Conservation (phyloP, 2,797 vertebrate species). For the Enteromius unitaeniatus region DNA sequence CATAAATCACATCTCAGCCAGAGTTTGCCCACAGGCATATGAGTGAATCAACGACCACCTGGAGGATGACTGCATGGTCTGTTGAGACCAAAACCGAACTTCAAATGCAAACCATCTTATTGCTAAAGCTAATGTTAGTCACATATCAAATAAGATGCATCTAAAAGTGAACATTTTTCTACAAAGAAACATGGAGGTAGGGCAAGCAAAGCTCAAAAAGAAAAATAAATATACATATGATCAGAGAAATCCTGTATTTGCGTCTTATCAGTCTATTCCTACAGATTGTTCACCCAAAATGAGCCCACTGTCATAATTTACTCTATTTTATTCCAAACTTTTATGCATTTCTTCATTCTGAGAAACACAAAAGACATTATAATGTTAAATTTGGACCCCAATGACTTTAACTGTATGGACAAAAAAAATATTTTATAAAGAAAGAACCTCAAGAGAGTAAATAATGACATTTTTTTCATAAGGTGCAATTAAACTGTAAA, state of each 20-base stretch:
- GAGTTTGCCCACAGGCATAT: neutral
- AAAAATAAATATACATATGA: neutral
- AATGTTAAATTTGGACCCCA: neutral
- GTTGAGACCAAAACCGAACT: neutral
- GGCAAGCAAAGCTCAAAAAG: neutral
- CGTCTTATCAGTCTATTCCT: neutral
- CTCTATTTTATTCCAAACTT: neutral
- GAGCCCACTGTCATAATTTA: neutral
- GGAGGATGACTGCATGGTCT: neutral
- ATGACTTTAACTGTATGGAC: neutral
- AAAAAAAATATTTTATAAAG: neutral
- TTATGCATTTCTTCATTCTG: neutral
- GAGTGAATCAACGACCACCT: neutral
- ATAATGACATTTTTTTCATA: neutral
- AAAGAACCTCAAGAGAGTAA: neutral
- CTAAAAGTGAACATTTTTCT: neutral
- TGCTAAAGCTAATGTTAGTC: neutral
- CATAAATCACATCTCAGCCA: neutral
- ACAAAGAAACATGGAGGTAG: neutral
- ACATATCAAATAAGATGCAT: neutral
- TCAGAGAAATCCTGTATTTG: neutral
- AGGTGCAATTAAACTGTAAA: neutral
- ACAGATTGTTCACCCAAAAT: neutral
- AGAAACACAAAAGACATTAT: neutral
- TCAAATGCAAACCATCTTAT: neutral